A percentile compares a stretch with the other conserved stretches of the same genome.
Evolutionary conservation across 2,113 vertebrate species (phyloP).

Genomic region (Hydropotes inermis): DNA sequence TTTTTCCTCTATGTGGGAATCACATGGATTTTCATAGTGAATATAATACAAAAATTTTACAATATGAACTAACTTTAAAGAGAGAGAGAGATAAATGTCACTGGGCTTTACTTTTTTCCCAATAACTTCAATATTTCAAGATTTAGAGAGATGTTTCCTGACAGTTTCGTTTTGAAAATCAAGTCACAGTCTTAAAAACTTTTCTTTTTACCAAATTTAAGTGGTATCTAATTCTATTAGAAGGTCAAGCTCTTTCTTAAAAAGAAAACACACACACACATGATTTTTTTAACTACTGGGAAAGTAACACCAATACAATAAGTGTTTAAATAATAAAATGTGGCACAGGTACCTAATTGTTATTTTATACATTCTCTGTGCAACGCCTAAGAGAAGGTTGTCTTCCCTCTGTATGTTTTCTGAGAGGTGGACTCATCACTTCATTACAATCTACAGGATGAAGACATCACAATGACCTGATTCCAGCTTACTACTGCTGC

Average conservation of each 20-base stretch:
- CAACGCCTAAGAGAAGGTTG: not conserved
- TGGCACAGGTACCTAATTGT: not conserved
- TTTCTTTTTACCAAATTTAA: not conserved
- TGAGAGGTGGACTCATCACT: not conserved
- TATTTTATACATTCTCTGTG: not conserved
- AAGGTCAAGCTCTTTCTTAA: not conserved
- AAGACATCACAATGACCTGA: not conserved
- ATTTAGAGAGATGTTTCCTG: not conserved
- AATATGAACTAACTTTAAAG: not conserved
- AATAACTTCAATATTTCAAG: not conserved
- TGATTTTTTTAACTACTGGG: not conserved
- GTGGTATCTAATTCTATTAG: not conserved
- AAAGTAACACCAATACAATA: not conserved
- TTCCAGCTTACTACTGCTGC: not conserved
- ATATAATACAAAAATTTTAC: not conserved
- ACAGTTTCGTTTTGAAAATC: not conserved
- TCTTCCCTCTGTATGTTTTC: not conserved
- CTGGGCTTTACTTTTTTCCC: not conserved
- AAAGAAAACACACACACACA: not conserved
- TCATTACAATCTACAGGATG: not conserved
- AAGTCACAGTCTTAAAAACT: not conserved
- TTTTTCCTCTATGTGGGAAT: not conserved
- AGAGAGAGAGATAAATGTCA: not conserved
- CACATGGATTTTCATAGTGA: not conserved
- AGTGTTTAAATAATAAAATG: not conserved